Evolutionary conservation across 2,113 vertebrate genomes (phyloP), one percentile per base, ranked within the genome.

Genomic region (Hydrolagus affinis): DNA sequence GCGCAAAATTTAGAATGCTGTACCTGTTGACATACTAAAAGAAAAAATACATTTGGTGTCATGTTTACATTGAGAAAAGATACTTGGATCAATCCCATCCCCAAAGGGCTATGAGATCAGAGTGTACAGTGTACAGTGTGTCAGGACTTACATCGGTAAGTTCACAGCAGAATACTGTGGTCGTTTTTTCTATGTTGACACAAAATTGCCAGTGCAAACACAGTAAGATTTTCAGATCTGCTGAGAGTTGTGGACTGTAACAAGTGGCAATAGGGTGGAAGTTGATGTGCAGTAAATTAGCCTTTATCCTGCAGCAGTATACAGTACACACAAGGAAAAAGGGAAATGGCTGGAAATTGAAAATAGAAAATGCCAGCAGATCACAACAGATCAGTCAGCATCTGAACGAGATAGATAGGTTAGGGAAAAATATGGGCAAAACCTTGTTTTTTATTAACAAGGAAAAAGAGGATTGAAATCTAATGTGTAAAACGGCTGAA

Each of bases 271-370:
- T 83, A 66, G 30, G 30, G 66, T 17, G 9, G 28, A 15, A 83
- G 60, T 66, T 23, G 66, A 83, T 83, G 62, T 83, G 23, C 10
- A 64, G 62, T 15, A 66, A 83, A 83, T 68, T 66, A 83, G 60
- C 60, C 8, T 32, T 66, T 66, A 68, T 66, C 62, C 78, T 32
- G 60, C 23, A 68, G 62, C 78, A 68, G 10, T 9, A 11, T 66
- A 83, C 44, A 44, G 4, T 66, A 83, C 44, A 44, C 44, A 44
- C 2, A 44, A 44, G 44, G 44, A 44, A 44, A 44, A 44, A 44
- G 1, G 44, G 44, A 44, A 44, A 44, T 6, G 1, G 44, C 44
- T 44, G 44, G 44, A 44, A 44, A 44, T 44, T 44, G 6, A 44
- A 44, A 44, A 44, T 44, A 44, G 44, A 44, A 44, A 44, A 44